Conservation (phyloP, 1,140 invertebrate species). For the Nilaparvata lugens region DNA sequence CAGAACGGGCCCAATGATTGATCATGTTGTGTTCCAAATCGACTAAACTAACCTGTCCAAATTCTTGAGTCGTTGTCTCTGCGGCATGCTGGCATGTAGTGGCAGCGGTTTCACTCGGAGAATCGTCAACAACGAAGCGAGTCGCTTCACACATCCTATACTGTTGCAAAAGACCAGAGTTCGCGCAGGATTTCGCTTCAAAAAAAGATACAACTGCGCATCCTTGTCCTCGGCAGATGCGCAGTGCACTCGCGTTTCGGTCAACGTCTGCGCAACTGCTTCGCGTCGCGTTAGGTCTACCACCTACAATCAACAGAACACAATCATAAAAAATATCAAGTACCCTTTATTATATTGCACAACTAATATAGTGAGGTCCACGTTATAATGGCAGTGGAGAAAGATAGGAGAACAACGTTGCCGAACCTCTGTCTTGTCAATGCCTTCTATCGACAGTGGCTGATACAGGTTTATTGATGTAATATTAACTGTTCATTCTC, state of each 20-base stretch:
- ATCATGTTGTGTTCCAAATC: too few relatives aligned
- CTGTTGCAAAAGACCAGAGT: slow-evolving; percentile 97
- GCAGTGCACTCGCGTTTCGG: slow-evolving; percentile 71
- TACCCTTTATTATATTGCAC: too few relatives aligned
- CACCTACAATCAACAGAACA: slow-evolving; percentile 17
- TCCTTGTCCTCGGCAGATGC: slow-evolving; percentile 73
- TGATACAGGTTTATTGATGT: too few relatives aligned
- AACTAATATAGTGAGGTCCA: too few relatives aligned
- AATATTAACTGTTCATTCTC: too few relatives aligned
- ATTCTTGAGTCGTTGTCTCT: slow-evolving; percentile 89
- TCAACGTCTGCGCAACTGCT: slow-evolving; percentile 74
- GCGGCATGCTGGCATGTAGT: slow-evolving; percentile 91
- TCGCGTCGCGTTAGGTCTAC: too few relatives aligned
- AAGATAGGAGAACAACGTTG: too few relatives aligned
- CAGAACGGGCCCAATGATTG: too few relatives aligned
- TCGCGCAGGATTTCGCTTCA: slow-evolving; percentile 72
- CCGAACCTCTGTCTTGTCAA: too few relatives aligned
- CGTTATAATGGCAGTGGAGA: too few relatives aligned
- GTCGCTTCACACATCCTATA: slow-evolving; percentile 80
- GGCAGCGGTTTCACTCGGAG: slow-evolving; percentile 68
- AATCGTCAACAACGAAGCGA: slow-evolving; percentile 72
- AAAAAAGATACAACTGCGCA: slow-evolving; percentile 87
- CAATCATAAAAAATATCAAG: slow-evolving; percentile 13
- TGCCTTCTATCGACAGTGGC: too few relatives aligned
- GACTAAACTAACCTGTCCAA: slow-evolving; percentile 62